Evolutionary conservation across 1,140 invertebrate genomes (phyloP).

Genomic region (Drosophila prosaltans): DNA sequence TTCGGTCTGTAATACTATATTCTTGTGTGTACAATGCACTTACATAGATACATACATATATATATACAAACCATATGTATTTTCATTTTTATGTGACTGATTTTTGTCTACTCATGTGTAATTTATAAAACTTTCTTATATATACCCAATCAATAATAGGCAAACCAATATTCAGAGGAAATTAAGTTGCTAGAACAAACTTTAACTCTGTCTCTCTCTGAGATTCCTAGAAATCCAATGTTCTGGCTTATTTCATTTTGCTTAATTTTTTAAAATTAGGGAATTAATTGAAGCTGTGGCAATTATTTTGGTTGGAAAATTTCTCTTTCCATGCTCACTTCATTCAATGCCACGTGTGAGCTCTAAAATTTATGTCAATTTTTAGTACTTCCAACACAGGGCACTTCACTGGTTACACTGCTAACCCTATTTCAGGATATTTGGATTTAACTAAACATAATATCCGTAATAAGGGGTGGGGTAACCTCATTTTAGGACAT

Average conservation of each 20-base stretch:
- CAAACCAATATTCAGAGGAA: no score
- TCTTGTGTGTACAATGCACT: slow-evolving; percentile 4
- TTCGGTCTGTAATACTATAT: slow-evolving; percentile 16
- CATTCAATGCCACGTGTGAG: slow-evolving; percentile 64
- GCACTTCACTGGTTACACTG: slow-evolving; percentile 69
- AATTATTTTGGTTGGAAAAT: slow-evolving; percentile 28
- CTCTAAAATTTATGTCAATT: slow-evolving; percentile 74
- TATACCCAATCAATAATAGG: no score
- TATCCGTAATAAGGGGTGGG: slow-evolving; percentile 39
- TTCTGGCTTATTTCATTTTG: not conserved
- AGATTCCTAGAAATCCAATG: not conserved
- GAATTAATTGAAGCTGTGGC: slow-evolving; percentile 15
- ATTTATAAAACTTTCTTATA: no score
- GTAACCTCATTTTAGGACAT: slow-evolving; percentile 67
- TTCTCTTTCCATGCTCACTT: slow-evolving; percentile 31
- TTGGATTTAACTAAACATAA: slow-evolving; percentile 74
- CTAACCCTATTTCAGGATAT: slow-evolving; percentile 60
- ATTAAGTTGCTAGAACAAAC: no score
- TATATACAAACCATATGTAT: not conserved
- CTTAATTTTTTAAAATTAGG: not conserved
- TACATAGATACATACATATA: not conserved
- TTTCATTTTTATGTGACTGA: not conserved
- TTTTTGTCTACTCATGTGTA: not conserved
- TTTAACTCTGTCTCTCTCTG: no score
- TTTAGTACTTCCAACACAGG: slow-evolving; percentile 54